phyloP scores from a whole-genome alignment of 2,888 invertebrate genomes.

The Drosophila histrio region DNA sequence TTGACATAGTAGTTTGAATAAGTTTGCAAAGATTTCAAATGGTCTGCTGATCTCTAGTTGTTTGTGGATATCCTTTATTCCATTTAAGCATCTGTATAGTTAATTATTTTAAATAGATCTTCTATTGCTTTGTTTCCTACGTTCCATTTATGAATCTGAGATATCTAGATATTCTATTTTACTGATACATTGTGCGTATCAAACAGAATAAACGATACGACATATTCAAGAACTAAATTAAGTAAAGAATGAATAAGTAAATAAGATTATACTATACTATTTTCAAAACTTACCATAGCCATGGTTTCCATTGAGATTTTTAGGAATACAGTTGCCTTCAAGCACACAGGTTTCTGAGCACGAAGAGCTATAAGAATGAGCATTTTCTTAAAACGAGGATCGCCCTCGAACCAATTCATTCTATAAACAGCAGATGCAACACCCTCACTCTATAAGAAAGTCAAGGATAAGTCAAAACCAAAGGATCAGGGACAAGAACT shows the following conservation, averaged over 20 bases:
- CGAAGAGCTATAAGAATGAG: constrained; percentile 63
- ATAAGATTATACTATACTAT: neutral
- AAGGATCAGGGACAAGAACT: neutral
- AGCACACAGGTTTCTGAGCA: constrained; percentile 62
- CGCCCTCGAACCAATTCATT: constrained; percentile 54
- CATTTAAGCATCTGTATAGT: no score
- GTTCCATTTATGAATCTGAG: neutral
- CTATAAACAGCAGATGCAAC: constrained; percentile 58
- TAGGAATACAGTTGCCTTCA: constrained; percentile 68
- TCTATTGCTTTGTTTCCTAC: neutral
- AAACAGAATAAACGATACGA: constrained; percentile 72
- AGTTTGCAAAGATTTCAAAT: neutral
- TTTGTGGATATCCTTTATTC: no score
- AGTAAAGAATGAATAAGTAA: neutral
- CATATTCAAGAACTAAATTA: constrained; percentile 58
- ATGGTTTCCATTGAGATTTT: constrained; percentile 72
- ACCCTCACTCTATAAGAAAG: constrained; percentile 49
- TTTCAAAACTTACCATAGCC: constrained; percentile 52
- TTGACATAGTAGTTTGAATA: neutral
- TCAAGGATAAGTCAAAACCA: neutral
- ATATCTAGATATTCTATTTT: neutral
- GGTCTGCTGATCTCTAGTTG: neutral
- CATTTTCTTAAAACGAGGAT: constrained; percentile 58
- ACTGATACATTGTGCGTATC: constrained; percentile 73
- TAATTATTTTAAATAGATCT: no score